Evolutionary conservation across 2,113 vertebrate genomes (phyloP).

Genomic region (Nannobrachium achirus): DNA sequence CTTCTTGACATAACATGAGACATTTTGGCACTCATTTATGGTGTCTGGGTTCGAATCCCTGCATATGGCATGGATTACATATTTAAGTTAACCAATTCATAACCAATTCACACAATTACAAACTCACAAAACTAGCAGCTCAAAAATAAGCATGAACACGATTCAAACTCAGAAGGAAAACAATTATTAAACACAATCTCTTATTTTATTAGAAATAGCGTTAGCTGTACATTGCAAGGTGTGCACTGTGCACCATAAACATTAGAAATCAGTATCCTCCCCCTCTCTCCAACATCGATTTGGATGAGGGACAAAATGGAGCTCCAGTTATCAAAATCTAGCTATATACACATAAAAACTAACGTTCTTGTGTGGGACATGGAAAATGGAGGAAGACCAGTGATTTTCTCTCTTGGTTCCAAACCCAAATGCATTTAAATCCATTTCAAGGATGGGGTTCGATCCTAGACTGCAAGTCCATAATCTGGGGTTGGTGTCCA

Average conservation of each 20-base stretch:
- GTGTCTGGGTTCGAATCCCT: too few species aligned
- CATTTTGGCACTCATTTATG: too few species aligned
- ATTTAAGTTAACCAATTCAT: too few species aligned
- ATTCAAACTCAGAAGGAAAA: neutral
- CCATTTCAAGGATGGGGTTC: constrained; percentile 34
- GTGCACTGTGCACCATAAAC: constrained; percentile 65
- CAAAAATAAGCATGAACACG: neutral
- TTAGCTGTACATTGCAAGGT: constrained; percentile 71
- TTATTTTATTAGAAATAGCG: constrained; percentile 70
- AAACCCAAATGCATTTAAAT: constrained; percentile 8
- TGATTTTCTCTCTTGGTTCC: constrained; percentile 36
- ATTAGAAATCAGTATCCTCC: constrained; percentile 56
- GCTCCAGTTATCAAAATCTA: constrained; percentile 83
- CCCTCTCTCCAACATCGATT: constrained; percentile 29
- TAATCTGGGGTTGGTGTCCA: neutral
- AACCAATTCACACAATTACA: too few species aligned
- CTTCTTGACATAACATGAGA: too few species aligned
- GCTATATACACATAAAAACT: constrained; percentile 79
- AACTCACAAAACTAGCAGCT: neutral
- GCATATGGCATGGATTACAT: too few species aligned
- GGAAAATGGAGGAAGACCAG: constrained; percentile 57
- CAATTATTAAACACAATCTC: neutral
- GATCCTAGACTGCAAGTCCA: constrained; percentile 43
- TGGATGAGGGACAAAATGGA: constrained; percentile 73
- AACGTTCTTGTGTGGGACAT: constrained; percentile 42